Evolutionary conservation across 2,113 vertebrate species (phyloP).

Genomic region (Gadus macrocephalus): DNA sequence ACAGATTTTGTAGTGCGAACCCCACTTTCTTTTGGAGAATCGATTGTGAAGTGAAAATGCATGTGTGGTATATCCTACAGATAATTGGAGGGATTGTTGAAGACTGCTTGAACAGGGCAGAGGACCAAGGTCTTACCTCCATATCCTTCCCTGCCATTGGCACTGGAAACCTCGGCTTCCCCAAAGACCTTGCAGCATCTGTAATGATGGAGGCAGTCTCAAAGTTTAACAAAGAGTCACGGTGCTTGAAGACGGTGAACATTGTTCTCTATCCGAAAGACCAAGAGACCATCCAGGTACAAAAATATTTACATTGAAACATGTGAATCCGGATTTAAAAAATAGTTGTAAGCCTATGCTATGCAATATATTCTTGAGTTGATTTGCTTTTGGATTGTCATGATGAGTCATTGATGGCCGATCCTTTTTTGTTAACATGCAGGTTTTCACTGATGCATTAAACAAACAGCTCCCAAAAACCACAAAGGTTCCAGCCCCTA

Average conservation of each 20-base stretch:
- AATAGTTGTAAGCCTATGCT: neutral
- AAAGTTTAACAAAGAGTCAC: conserved; percentile 63
- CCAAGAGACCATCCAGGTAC: conserved; percentile 74
- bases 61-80: conserved; percentile 55
- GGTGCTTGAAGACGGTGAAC: conserved; percentile 73
- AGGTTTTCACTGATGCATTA: conserved; percentile 67
- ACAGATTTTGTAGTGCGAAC: neutral
- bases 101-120: conserved; percentile 72
- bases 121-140: conserved; percentile 62
- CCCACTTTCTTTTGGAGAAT: neutral
- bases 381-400: neutral
- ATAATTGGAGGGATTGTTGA: conserved; percentile 65
- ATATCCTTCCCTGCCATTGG: conserved; percentile 87
- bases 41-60: neutral
- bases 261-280: conserved; percentile 78
- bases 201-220: conserved; percentile 72
- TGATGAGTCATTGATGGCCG: neutral
- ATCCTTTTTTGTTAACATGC: neutral
- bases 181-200: conserved; percentile 68
- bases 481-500: neutral
- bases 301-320: neutral
- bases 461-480: conserved; percentile 43
- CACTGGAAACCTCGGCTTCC: conserved; percentile 81
- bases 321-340: neutral
- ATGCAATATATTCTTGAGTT: neutral